Conservation (phyloP, 2,888 invertebrate species). For the Cantharis lateralis region DNA sequence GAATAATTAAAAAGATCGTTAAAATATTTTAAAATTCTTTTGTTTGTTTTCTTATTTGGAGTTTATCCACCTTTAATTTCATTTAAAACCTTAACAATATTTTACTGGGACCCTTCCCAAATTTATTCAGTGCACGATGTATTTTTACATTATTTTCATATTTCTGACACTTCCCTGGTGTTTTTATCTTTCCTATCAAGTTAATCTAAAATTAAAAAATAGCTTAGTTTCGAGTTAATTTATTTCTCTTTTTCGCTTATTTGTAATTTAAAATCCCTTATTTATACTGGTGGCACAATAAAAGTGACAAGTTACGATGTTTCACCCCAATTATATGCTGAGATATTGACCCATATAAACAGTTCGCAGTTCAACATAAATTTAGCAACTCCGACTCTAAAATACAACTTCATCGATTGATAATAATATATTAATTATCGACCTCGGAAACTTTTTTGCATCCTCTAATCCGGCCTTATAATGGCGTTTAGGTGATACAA, state of each 20-base stretch:
- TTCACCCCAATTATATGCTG: not conserved
- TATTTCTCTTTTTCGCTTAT: not conserved
- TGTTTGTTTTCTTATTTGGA: not conserved
- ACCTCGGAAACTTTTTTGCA: slow-evolving; percentile 2
- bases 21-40: not conserved
- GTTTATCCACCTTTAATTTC: not conserved
- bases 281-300: not conserved
- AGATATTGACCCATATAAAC: not conserved
- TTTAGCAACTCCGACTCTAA: not conserved
- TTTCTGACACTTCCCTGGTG: not conserved
- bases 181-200: not conserved
- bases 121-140: not conserved
- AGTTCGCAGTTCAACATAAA: not conserved
- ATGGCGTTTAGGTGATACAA: slow-evolving; percentile 8
- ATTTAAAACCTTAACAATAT: not conserved
- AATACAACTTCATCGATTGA: slow-evolving; percentile 11
- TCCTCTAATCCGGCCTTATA: slow-evolving; percentile 9
- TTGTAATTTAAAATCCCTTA: not conserved
- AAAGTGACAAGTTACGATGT: not conserved
- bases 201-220: not conserved
- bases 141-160: not conserved
- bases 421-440: slow-evolving; percentile 5
- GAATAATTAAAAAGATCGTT: not conserved
- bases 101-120: not conserved
- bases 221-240: not conserved